Conservation (phyloP, 92 coral and sea anemone genomes). For the Zoanthus solanderi region DNA sequence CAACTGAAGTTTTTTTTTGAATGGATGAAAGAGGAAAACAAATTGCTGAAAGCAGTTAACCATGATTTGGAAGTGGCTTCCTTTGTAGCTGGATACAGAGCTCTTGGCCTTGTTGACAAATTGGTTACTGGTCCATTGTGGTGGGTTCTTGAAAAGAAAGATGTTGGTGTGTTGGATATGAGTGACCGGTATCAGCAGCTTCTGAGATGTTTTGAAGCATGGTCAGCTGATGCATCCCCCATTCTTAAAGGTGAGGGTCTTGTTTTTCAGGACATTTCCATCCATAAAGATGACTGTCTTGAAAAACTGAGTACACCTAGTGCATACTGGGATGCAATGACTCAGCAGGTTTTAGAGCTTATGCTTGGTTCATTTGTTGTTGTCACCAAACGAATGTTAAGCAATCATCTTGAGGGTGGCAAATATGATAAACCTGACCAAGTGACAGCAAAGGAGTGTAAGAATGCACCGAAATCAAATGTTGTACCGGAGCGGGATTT, state of each 20-base stretch:
- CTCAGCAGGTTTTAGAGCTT: conserved; percentile 51
- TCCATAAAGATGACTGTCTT: conserved; percentile 37
- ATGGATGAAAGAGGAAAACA: conserved; percentile 41
- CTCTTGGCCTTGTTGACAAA: conserved; percentile 45
- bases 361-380: conserved; percentile 54
- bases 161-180: conserved; percentile 12
- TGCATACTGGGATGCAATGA: conserved; percentile 32
- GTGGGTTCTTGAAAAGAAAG: conserved; percentile 45
- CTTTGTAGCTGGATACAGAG: conserved; percentile 50
- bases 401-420: conserved; percentile 52
- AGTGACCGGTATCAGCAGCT: conserved; percentile 27
- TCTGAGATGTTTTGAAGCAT: conserved; percentile 30
- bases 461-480: not conserved
- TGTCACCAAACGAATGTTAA: conserved; percentile 47
- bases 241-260: conserved; percentile 36
- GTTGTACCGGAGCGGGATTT: no score
- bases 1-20: conserved; percentile 41
- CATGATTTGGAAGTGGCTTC: not conserved
- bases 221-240: conserved; percentile 49
- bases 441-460: not conserved
- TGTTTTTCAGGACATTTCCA: conserved; percentile 30
- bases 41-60: conserved; percentile 42
- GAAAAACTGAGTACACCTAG: conserved; percentile 30
- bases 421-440: conserved; percentile 45
- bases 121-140: conserved; percentile 48